Percentiles rank a stretch among this genome's conserved stretches.
Evolutionary conservation across 2,888 invertebrate genomes (phyloP).

Genomic region (Drosophila fungiperda): DNA sequence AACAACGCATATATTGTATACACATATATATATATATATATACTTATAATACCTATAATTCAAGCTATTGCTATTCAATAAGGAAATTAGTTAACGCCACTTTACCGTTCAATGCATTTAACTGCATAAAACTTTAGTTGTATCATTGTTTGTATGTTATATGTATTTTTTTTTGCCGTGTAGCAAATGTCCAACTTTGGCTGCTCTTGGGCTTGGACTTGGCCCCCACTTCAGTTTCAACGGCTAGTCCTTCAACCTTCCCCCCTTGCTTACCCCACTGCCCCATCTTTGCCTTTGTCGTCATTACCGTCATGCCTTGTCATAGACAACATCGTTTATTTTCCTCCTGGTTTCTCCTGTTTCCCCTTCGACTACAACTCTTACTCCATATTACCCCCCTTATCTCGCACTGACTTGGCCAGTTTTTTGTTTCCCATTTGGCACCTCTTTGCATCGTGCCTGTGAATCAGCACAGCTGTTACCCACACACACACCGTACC

Average conservation of each 20-base stretch:
- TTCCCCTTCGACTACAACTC: neutral
- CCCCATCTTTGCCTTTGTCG: constrained; percentile 17
- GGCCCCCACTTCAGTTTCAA: constrained; percentile 23
- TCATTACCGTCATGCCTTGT: constrained; percentile 80
- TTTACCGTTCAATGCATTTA: neutral
- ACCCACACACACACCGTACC: constrained; percentile 1
- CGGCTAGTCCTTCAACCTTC: neutral
- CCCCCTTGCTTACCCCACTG: neutral
- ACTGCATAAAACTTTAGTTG: neutral
- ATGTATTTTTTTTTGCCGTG: neutral
- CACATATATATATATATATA: neutral
- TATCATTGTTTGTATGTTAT: neutral
- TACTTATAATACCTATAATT: neutral
- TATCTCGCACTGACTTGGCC: constrained; percentile 33
- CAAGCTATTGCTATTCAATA: neutral
- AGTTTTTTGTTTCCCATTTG: constrained; percentile 59
- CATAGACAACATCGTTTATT: constrained; percentile 80
- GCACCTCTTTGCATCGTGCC: constrained; percentile 58
- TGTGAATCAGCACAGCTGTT: constrained; percentile 73
- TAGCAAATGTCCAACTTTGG: neutral
- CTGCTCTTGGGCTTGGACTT: constrained; percentile 4
- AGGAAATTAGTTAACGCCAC: neutral
- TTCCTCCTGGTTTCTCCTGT: constrained; percentile 36
- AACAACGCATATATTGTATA: neutral
- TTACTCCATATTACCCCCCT: constrained; percentile 8